A percentile compares a stretch with the other conserved stretches of the same genome.
These are phyloP conservation scores for Cassiopea xamachana DNA, from an alignment of 30 jellyfish, hydroid and myxozoan species.

Conservation along the genomic window DNA sequence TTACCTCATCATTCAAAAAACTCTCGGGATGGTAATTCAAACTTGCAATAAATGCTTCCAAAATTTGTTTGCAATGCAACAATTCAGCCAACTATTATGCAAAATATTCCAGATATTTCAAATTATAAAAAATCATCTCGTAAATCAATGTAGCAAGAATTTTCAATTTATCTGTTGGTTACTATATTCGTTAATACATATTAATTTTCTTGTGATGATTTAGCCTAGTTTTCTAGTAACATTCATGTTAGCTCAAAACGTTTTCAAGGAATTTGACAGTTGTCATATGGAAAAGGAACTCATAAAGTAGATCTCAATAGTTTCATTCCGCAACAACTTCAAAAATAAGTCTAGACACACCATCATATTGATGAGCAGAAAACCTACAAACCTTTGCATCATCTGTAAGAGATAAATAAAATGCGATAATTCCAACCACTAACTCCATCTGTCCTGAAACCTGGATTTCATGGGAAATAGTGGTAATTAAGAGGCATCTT, in stretches of 20 bases:
- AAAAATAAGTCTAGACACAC: not conserved
- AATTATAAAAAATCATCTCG: not conserved
- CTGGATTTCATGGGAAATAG: not conserved
- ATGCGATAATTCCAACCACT: not conserved
- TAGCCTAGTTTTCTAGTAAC: no score
- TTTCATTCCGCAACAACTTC: not conserved
- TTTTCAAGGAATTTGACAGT: no score
- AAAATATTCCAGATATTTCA: not conserved
- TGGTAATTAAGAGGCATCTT: not conserved
- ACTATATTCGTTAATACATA: not conserved
- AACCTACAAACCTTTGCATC: not conserved
- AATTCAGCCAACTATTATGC: not conserved
- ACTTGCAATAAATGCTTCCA: not conserved
- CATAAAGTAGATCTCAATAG: no score
- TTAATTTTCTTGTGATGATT: no score
- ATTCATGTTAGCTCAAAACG: no score
- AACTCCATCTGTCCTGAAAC: not conserved
- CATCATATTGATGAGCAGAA: not conserved
- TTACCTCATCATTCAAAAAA: not conserved
- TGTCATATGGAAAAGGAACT: no score
- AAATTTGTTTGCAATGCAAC: not conserved
- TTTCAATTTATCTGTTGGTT: not conserved
- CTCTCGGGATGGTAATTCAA: not conserved
- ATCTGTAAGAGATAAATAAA: not conserved
- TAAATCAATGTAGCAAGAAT: not conserved